These are phyloP conservation scores for Rambutsinella grinnellia DNA, from an alignment of 2,888 invertebrate species.

Conservation along the genomic window DNA sequence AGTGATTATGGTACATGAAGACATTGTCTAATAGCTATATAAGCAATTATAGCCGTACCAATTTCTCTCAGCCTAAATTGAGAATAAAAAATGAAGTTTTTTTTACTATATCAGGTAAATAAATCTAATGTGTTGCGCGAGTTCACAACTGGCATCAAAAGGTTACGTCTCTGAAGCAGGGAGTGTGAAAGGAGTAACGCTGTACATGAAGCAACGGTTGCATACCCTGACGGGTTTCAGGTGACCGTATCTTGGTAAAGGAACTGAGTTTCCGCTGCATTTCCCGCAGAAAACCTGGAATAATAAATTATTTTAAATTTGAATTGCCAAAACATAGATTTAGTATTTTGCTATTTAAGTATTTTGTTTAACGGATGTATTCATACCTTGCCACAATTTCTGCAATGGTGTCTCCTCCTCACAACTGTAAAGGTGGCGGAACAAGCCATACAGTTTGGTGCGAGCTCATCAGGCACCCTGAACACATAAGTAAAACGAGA, in stretches of 20 bases:
- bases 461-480: constrained; percentile 93
- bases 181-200: constrained; percentile 76
- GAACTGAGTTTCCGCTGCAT: constrained; percentile 93
- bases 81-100: no score
- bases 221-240: constrained; percentile 94
- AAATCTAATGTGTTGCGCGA: no score
- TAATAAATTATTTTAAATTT: constrained; percentile 43
- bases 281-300: constrained; percentile 91
- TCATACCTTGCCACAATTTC: constrained; percentile 86
- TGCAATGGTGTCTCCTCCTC: constrained; percentile 94
- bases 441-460: constrained; percentile 92
- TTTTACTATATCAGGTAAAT: no score
- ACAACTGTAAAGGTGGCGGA: constrained; percentile 93
- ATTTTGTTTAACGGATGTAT: background rate
- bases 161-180: constrained; percentile 54
- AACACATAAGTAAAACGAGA: no score
- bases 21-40: no score
- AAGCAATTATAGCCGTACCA: no score
- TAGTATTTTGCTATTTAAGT: background rate
- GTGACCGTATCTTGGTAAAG: constrained; percentile 92
- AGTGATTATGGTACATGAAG: no score
- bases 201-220: constrained; percentile 85
- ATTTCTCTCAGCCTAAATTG: no score
- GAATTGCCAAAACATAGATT: background rate
- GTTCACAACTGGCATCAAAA: background rate